Evolutionary conservation across 2,888 invertebrate genomes (phyloP), one percentile per base, ranked within the genome.

Genomic region (Lithophane semibrunnea): DNA sequence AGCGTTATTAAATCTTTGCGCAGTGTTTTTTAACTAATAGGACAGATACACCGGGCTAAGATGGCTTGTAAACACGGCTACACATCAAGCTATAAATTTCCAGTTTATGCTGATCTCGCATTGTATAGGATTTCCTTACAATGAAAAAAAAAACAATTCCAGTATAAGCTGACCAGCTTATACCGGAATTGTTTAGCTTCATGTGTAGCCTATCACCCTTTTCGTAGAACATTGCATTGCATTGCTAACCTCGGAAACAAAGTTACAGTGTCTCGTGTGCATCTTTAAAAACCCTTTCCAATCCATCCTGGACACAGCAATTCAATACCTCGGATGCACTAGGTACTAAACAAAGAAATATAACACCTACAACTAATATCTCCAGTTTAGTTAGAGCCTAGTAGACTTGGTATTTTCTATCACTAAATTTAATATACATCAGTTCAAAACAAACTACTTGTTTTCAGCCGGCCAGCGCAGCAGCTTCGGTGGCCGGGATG

Each of bases 381-480:
- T 64, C n/a, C n/a, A n/a, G n/a, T n/a, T n/a, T n/a, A n/a, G n/a
- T n/a, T n/a, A n/a, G n/a, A n/a, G n/a, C n/a, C n/a, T 42, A 4
- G 16, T 42, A 21, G 13, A 13, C 8, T 4, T 42, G 13, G 4
- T n/a, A 44, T n/a, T 16, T 44, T 64, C 16, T 16, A n/a, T n/a
- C 16, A 24, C 24, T 13, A 58, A 24, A 24, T 58, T 37, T 1
- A 3, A 37, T 29, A n/a, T n/a, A 56, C n/a, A 56, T 12, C 56
- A 56, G 56, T 12, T 56, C n/a, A 56, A 12, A n/a, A 56, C 13
- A 8, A 29, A 29, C 3, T 21, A 67, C 29, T 29, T 29, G 29
- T 37, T 37, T 67, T n/a, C 58, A 96, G 96, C 94, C 94, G 0
- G 94, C 96, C 0, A 96, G 96, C 66, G 95, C 94, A 1, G 95